Percentiles rank a stretch among this genome's conserved stretches.
These are phyloP conservation scores for Hyppa rectilinea DNA, from an alignment of 2,888 invertebrate genomes.

Conservation along the genomic window DNA sequence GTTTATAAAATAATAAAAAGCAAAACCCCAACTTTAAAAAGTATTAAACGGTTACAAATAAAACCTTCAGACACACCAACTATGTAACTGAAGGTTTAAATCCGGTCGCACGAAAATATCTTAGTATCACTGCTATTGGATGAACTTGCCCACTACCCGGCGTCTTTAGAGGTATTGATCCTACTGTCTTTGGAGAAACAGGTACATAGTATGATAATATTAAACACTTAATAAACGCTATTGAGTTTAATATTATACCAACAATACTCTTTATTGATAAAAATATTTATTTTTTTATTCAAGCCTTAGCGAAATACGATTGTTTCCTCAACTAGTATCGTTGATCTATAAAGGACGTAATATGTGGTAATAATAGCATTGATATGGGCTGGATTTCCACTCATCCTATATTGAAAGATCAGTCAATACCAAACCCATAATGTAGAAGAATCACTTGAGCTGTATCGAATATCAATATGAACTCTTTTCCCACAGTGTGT, in stretches of 20 bases:
- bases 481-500: slow-evolving; percentile 54
- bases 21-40: background rate
- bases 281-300: slow-evolving; percentile 14
- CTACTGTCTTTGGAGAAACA: background rate
- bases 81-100: slow-evolving; percentile 7
- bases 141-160: slow-evolving; percentile 5
- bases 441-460: slow-evolving; percentile 64
- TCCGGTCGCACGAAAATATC: slow-evolving; percentile 28
- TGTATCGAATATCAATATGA: slow-evolving; percentile 65
- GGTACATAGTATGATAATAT: background rate
- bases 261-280: slow-evolving; percentile 18
- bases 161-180: slow-evolving; percentile 17
- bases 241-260: background rate
- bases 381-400: slow-evolving; percentile 19
- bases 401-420: slow-evolving; percentile 29
- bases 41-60: background rate
- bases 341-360: slow-evolving; percentile 7
- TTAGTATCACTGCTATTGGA: slow-evolving; percentile 35
- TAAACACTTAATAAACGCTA: background rate
- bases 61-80: background rate
- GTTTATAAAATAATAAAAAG: background rate
- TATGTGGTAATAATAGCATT: slow-evolving; percentile 31
- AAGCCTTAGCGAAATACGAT: background rate
- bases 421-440: slow-evolving; percentile 40
- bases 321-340: slow-evolving; percentile 10